Percentiles rank a stretch among this genome's conserved stretches.
Evolutionary conservation across 2,113 vertebrate species (phyloP).

Genomic region (Sula dactylatra): DNA sequence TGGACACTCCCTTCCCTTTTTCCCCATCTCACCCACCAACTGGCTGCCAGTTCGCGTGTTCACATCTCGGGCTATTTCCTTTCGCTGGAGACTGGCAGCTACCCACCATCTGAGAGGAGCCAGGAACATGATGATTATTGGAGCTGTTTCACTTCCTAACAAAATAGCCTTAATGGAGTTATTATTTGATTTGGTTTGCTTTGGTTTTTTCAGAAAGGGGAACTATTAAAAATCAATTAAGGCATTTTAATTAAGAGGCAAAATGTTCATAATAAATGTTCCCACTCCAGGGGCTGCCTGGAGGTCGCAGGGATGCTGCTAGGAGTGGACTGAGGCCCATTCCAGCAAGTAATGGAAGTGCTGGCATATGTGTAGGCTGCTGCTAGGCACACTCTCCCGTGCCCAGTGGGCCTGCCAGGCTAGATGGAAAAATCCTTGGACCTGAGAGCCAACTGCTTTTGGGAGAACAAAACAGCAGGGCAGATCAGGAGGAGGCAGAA

Average conservation of each 20-base stretch:
- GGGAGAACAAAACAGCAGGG: background rate
- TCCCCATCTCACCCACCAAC: background rate
- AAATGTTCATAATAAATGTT: slow-evolving; percentile 20
- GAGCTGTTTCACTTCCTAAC: background rate
- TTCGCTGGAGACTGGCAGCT: slow-evolving; percentile 27
- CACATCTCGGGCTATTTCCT: slow-evolving; percentile 13
- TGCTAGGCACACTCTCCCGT: background rate
- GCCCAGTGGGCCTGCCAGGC: background rate
- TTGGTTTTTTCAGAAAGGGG: slow-evolving; percentile 9
- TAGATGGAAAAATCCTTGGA: background rate
- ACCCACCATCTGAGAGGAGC: background rate
- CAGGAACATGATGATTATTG: slow-evolving; percentile 16
- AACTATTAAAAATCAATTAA: slow-evolving; percentile 61
- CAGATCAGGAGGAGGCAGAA: background rate
- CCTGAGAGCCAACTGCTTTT: background rate
- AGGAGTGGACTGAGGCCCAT: background rate
- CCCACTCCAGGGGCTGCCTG: background rate
- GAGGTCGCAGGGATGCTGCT: background rate
- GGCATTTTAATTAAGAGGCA: slow-evolving; percentile 52
- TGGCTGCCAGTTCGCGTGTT: background rate
- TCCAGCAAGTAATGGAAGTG: slow-evolving; percentile 18
- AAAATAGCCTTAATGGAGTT: slow-evolving; percentile 55
- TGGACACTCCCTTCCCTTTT: background rate
- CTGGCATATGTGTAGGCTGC: slow-evolving; percentile 2
- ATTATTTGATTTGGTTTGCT: slow-evolving; percentile 51